Conservation (phyloP, 2,113 vertebrate species). For the Mirounga angustirostris region DNA sequence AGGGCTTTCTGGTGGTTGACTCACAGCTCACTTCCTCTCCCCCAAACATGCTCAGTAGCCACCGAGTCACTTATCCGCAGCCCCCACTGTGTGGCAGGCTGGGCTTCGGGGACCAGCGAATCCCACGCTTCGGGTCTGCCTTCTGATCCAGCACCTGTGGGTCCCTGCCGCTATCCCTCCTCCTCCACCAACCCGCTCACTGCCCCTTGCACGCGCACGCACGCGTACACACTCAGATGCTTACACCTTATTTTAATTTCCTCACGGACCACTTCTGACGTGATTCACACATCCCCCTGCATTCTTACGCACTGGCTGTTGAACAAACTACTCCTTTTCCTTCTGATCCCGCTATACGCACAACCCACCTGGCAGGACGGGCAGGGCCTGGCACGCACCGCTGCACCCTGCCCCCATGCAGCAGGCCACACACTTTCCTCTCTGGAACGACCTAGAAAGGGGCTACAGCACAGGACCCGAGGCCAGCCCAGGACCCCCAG, state of each 20-base stretch:
- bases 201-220: not conserved
- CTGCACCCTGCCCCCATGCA: accelerated
- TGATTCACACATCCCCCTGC: not conserved
- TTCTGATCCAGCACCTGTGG: accelerated
- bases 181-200: not conserved
- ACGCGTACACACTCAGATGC: accelerated
- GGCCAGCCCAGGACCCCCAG: not conserved
- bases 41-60: not conserved
- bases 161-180: not conserved
- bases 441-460: not conserved
- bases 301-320: not conserved
- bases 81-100: not conserved
- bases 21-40: constrained; percentile 32
- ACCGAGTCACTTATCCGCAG: not conserved
- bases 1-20: not conserved
- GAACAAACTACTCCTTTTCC: not conserved
- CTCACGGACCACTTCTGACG: not conserved
- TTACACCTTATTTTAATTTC: not conserved
- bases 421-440: no score
- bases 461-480: not conserved
- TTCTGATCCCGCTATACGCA: accelerated
- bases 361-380: accelerated
- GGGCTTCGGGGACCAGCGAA: not conserved
- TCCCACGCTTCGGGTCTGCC: accelerated
- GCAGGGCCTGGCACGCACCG: not conserved